Conservation (phyloP, 2,797 vertebrate species). For the Macropodus opercularis region DNA sequence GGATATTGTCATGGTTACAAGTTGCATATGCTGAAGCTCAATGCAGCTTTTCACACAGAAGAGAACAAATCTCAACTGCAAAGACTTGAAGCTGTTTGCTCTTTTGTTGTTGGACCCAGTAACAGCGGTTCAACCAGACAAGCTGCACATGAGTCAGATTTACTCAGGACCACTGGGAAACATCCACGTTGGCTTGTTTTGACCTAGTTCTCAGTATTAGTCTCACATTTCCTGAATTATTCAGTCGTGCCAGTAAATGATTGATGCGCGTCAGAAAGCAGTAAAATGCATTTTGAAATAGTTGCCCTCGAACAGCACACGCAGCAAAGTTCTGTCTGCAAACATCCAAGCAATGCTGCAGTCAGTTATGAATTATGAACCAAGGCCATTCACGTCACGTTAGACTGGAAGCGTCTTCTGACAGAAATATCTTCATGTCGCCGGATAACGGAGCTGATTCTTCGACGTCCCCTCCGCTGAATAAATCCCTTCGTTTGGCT, state of each 20-base stretch:
- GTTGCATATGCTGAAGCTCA: background rate
- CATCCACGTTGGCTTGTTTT: too few species aligned
- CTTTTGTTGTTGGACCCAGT: too few species aligned
- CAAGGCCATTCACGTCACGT: background rate
- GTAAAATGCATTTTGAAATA: background rate
- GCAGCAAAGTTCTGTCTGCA: constrained; percentile 16
- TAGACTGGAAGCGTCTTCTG: constrained; percentile 13
- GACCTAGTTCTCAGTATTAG: too few species aligned
- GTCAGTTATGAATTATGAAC: constrained; percentile 32
- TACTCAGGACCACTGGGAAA: too few species aligned
- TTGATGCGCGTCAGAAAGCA: too few species aligned
- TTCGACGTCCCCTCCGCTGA: constrained; percentile 20
- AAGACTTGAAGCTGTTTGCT: too few species aligned
- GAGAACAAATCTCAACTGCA: background rate
- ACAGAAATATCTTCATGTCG: constrained; percentile 6
- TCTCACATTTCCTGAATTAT: too few species aligned
- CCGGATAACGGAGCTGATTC: constrained; percentile 29
- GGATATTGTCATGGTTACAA: constrained; percentile 32
- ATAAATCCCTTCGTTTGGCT: constrained; percentile 48
- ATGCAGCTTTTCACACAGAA: background rate
- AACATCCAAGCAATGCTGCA: constrained; percentile 4
- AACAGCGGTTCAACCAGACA: too few species aligned
- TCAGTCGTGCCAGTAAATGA: too few species aligned
- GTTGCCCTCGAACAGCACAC: fast-evolving
- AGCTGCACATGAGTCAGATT: too few species aligned